Evolutionary conservation across 2,113 vertebrate species (phyloP).

Genomic region (Castor canadensis): DNA sequence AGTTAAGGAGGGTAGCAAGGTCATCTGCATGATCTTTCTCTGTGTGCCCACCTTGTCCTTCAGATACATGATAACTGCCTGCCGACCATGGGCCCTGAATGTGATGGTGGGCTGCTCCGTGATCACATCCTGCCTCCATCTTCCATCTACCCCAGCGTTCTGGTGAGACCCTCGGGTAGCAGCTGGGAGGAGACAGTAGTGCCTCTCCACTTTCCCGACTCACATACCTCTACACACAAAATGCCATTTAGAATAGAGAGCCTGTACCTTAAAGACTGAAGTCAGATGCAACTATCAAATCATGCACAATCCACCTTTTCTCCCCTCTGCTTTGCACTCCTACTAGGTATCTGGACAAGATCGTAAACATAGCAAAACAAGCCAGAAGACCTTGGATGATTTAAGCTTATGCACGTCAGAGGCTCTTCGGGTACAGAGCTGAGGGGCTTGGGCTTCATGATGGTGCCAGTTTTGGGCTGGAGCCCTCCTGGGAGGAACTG

Average conservation of each 20-base stretch:
- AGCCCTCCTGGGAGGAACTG: not conserved
- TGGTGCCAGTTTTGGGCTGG: not conserved
- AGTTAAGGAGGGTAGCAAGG: not conserved
- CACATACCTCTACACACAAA: not conserved
- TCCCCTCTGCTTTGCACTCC: not conserved
- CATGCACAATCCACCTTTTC: not conserved
- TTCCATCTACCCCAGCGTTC: conserved; percentile 90
- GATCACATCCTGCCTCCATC: conserved; percentile 94
- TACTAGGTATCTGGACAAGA: conserved; percentile 83
- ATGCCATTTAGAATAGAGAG: not conserved
- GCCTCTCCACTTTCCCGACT: not conserved
- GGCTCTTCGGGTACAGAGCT: conserved; percentile 87
- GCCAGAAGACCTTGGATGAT: conserved; percentile 79
- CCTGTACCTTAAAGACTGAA: not conserved
- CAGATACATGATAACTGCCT: conserved; percentile 93
- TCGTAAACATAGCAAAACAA: conserved; percentile 84
- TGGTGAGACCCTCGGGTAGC: conserved; percentile 82
- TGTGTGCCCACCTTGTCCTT: conserved; percentile 22
- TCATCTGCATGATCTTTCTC: not conserved
- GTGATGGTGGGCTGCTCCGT: conserved; percentile 89
- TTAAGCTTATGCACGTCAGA: conserved; percentile 85
- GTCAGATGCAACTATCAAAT: no score
- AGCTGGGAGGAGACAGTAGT: not conserved
- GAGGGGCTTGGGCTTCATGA: conserved; percentile 20
- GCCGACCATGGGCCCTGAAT: conserved; percentile 79